Conservation (phyloP, 2,888 invertebrate species). For the Hipparchia semele region DNA sequence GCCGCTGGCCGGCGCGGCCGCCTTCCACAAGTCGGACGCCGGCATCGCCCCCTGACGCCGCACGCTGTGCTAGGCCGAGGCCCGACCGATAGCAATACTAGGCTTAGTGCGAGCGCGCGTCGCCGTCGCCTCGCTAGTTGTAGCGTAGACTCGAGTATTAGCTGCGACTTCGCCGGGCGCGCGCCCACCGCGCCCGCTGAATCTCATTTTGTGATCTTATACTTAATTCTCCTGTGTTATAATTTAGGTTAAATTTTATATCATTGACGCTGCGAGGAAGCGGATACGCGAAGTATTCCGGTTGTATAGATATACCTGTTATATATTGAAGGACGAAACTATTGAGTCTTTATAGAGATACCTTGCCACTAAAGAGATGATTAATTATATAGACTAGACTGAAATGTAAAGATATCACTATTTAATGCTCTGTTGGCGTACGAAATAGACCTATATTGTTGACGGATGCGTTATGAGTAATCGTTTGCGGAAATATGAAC, state of each 20-base stretch:
- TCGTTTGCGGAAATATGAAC: conserved; percentile 60
- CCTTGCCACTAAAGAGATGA: conserved; percentile 79
- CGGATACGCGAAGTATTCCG: conserved; percentile 76
- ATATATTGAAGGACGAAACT: conserved; percentile 78
- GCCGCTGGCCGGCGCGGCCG: conserved; percentile 75
- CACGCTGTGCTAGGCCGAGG: conserved; percentile 85
- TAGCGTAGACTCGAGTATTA: conserved; percentile 79
- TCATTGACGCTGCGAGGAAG: conserved; percentile 82
- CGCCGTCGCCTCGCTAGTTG: conserved; percentile 69
- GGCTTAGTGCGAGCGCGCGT: conserved; percentile 77
- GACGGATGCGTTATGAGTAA: conserved; percentile 59
- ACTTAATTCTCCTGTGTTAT: conserved; percentile 84
- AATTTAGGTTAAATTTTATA: conserved; percentile 84
- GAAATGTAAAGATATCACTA: conserved; percentile 83
- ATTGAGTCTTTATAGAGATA: conserved; percentile 82
- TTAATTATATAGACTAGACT: conserved; percentile 83
- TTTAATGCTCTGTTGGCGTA: conserved; percentile 82
- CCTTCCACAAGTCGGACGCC: conserved; percentile 91
- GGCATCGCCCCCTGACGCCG: conserved; percentile 90
- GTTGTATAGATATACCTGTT: conserved; percentile 79
- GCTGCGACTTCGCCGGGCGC: conserved; percentile 80
- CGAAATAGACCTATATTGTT: conserved; percentile 76
- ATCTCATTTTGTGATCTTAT: conserved; percentile 84
- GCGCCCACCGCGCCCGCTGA: conserved; percentile 73
- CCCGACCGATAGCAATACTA: conserved; percentile 77